These are phyloP conservation scores for Ochlodes sylvanus DNA, from an alignment of 2,888 invertebrate species.

Conservation along the genomic window DNA sequence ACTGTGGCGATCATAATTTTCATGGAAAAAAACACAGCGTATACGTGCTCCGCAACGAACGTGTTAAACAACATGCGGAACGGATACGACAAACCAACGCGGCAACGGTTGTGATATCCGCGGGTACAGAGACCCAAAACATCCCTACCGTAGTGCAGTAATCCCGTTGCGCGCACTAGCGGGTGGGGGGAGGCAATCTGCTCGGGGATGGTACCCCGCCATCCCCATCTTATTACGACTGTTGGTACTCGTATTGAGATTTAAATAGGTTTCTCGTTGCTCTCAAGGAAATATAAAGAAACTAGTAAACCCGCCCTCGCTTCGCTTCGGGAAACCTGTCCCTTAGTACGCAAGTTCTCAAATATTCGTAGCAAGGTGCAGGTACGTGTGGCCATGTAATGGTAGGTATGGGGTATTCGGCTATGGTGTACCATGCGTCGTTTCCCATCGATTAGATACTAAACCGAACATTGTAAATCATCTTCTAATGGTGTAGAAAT, in stretches of 20 bases:
- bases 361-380: neutral
- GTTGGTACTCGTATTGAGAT: slow-evolving; percentile 6
- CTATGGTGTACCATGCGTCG: neutral
- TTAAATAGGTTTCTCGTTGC: neutral
- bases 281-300: neutral
- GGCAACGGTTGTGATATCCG: neutral
- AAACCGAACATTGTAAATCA: too few species aligned
- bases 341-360: too few species aligned
- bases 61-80: neutral
- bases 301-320: too few species aligned
- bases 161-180: neutral
- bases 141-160: slow-evolving; percentile 7
- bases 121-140: neutral
- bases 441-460: too few species aligned
- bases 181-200: slow-evolving; percentile 11
- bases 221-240: slow-evolving; percentile 11
- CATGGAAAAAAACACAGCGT: too few species aligned
- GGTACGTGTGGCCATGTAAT: neutral
- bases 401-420: neutral
- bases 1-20: too few species aligned
- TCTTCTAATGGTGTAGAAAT: too few species aligned
- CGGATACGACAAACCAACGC: neutral
- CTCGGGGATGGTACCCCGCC: neutral
- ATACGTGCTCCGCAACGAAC: too few species aligned
- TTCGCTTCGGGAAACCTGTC: too few species aligned